phyloP scores from a whole-genome alignment of 2,113 vertebrate genomes.

The Dinomys branickii region DNA sequence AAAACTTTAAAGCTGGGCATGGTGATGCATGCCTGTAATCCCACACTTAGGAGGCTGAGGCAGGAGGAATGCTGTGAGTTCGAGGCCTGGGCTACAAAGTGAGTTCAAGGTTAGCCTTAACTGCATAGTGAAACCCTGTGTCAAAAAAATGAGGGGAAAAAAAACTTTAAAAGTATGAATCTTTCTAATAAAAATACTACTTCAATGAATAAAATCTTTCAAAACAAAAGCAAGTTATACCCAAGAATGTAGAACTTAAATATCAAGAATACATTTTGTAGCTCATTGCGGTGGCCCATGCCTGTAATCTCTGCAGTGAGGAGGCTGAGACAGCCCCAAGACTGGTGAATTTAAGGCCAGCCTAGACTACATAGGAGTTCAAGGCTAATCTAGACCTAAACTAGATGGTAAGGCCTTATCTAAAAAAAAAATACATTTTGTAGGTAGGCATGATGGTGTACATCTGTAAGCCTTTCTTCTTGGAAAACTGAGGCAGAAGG shows the following conservation, averaged over 20 bases:
- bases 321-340: not conserved
- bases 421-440: not conserved
- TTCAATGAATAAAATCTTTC: conserved; percentile 47
- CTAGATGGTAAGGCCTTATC: not conserved
- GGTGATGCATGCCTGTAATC: too few relatives aligned
- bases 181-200: conserved; percentile 37
- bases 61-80: too few relatives aligned
- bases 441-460: not conserved
- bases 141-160: too few relatives aligned
- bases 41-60: too few relatives aligned
- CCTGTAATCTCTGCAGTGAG: not conserved
- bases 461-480: not conserved
- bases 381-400: not conserved
- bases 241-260: conserved; percentile 15
- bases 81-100: not conserved
- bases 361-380: not conserved
- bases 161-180: too few relatives aligned
- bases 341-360: not conserved
- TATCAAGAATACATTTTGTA: not conserved
- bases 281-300: not conserved
- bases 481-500: not conserved
- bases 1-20: not conserved
- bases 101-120: too few relatives aligned
- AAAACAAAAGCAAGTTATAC: not conserved
- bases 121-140: too few relatives aligned